A percentile compares a stretch with the other conserved stretches of the same genome.
Evolutionary conservation across 2,113 vertebrate genomes (phyloP).

Genomic region (Scopus umbretta): DNA sequence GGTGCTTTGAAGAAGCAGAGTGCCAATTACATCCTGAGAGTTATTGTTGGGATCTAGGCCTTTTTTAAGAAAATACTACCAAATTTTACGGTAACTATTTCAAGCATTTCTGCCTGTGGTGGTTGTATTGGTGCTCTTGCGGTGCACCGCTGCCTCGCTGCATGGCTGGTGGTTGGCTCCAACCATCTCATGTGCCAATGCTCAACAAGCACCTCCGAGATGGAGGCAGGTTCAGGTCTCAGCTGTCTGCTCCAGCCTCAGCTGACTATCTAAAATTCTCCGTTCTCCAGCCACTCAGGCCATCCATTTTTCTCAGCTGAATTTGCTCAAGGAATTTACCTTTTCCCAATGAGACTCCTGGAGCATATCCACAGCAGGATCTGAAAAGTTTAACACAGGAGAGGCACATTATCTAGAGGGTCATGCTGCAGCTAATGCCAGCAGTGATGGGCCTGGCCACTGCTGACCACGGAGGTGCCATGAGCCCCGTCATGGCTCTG

Average conservation of each 20-base stretch:
- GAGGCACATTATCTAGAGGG: not conserved
- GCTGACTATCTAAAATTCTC: fast-evolving
- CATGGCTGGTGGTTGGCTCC: not conserved
- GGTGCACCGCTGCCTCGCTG: not conserved
- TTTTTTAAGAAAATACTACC: not conserved
- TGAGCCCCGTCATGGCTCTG: not conserved
- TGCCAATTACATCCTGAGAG: not conserved
- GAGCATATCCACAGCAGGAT: not conserved
- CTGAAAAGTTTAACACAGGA: not conserved
- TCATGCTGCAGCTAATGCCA: not conserved
- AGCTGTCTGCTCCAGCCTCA: not conserved
- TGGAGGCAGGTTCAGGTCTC: not conserved
- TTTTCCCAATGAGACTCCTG: not conserved
- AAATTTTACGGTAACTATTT: not conserved
- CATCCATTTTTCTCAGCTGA: not conserved
- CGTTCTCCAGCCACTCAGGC: not conserved
- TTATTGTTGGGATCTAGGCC: not conserved
- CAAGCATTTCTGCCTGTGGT: not conserved
- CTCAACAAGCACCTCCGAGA: not conserved
- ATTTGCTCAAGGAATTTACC: constrained; percentile 5
- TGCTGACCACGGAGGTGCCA: not conserved
- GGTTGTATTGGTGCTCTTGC: fast-evolving
- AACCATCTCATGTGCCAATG: fast-evolving
- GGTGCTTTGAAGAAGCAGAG: not conserved
- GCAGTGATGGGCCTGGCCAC: fast-evolving